Conservation (phyloP, 2,888 invertebrate genomes). For the Octonoba sinensis region DNA sequence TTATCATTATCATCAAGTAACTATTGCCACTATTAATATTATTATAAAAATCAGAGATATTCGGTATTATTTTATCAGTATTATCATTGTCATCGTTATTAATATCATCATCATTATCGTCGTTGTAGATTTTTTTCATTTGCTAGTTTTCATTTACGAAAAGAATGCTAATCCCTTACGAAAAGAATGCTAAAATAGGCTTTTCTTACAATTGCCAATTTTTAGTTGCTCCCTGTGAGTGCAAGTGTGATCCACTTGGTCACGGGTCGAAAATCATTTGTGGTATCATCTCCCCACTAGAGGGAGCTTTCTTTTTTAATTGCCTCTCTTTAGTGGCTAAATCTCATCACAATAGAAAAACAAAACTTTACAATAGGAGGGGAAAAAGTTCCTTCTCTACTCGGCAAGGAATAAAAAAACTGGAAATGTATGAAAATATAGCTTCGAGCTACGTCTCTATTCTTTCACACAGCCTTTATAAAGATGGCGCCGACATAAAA, state of each 20-base stretch:
- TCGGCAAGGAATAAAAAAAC: slow-evolving; percentile 1
- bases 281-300: slow-evolving; percentile 26
- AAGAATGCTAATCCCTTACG: too few species aligned
- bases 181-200: too few species aligned
- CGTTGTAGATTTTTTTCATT: too few species aligned
- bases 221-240: slow-evolving; percentile 14
- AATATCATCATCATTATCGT: too few species aligned
- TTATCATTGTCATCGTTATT: too few species aligned
- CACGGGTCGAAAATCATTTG: slow-evolving; percentile 54
- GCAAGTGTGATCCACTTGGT: slow-evolving; percentile 38
- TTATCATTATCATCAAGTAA: too few species aligned
- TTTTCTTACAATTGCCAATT: background rate
- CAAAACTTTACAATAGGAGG: slow-evolving; percentile 31
- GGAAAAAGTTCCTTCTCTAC: slow-evolving; percentile 10
- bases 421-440: slow-evolving; percentile 4
- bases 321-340: slow-evolving; percentile 60
- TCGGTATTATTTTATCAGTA: too few species aligned
- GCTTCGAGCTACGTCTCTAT: slow-evolving; percentile 48
- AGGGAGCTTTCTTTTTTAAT: slow-evolving; percentile 44
- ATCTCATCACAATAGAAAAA: slow-evolving; percentile 59
- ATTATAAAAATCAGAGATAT: too few species aligned
- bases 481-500: slow-evolving; percentile 47
- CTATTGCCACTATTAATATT: too few species aligned
- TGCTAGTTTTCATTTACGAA: too few species aligned
- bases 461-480: slow-evolving; percentile 31